Evolutionary conservation across 2,888 invertebrate genomes (phyloP).

Genomic region (Drosophila incognita): DNA sequence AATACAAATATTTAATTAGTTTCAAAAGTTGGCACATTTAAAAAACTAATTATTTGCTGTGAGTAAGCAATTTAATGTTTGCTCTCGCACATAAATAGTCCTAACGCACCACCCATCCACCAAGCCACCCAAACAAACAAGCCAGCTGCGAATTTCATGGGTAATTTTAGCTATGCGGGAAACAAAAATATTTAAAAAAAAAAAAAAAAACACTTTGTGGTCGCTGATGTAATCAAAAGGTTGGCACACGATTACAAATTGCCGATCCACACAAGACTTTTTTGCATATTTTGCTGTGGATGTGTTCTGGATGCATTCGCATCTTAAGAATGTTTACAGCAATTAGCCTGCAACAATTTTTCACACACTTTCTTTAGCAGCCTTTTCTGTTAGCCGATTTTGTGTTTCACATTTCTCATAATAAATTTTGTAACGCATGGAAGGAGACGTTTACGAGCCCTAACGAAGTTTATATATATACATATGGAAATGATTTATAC

Average conservation of each 20-base stretch:
- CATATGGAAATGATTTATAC: too few relatives aligned
- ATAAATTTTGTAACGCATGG: neutral
- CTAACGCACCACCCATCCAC: neutral
- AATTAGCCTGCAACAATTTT: neutral
- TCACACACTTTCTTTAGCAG: neutral
- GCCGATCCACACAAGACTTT: neutral
- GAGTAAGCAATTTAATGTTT: neutral
- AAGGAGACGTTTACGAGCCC: too few relatives aligned
- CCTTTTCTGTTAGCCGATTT: neutral
- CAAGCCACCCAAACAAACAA: neutral
- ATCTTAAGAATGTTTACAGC: too few relatives aligned
- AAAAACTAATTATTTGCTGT: neutral
- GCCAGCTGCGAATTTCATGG: neutral
- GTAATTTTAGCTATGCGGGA: neutral
- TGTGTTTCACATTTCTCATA: neutral
- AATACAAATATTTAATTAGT: conserved; percentile 4
- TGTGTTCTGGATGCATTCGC: neutral
- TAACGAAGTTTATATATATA: too few relatives aligned
- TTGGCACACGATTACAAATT: neutral
- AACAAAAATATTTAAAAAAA: neutral
- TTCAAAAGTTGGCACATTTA: neutral
- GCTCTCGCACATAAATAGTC: too few relatives aligned
- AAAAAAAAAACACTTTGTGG: neutral
- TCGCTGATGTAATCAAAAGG: neutral
- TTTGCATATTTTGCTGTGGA: neutral